Conservation (phyloP, 1,140 invertebrate genomes). For the Pentalonia nigronervosa region DNA sequence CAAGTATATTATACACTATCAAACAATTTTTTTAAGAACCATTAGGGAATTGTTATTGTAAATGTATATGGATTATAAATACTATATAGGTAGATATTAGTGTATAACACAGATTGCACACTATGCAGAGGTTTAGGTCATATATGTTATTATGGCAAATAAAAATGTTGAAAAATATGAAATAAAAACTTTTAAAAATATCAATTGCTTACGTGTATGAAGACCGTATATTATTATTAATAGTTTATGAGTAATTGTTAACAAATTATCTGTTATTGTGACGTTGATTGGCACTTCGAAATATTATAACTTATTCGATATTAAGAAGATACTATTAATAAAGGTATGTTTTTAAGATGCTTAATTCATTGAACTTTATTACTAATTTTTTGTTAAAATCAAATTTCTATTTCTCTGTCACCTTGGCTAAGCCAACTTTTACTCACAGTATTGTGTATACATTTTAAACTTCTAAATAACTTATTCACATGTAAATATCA, state of each 20-base stretch:
- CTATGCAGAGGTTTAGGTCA: not conserved
- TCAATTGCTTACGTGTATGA: not conserved
- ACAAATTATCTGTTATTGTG: not conserved
- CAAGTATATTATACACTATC: not conserved
- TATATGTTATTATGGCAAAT: not conserved
- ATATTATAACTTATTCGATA: not conserved
- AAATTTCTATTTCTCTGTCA: not conserved
- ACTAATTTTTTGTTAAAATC: not conserved
- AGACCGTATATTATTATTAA: not conserved
- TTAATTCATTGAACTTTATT: not conserved
- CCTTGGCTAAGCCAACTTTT: too few species aligned
- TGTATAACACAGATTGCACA: not conserved
- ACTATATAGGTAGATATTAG: not conserved
- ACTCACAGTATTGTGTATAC: too few species aligned
- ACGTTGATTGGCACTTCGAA: not conserved
- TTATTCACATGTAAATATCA: not conserved
- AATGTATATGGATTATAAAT: not conserved
- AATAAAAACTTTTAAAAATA: not conserved
- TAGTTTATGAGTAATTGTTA: not conserved
- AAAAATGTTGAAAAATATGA: not conserved
- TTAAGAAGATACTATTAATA: not conserved
- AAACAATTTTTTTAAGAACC: not conserved
- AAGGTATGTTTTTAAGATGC: not conserved
- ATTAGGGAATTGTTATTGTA: not conserved
- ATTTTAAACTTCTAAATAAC: not conserved